A percentile compares a stretch with the other conserved stretches of the same genome.
These are phyloP conservation scores for Caenorhabditis doughertyi DNA, from an alignment of 2,888 invertebrate genomes.

Conservation along the genomic window DNA sequence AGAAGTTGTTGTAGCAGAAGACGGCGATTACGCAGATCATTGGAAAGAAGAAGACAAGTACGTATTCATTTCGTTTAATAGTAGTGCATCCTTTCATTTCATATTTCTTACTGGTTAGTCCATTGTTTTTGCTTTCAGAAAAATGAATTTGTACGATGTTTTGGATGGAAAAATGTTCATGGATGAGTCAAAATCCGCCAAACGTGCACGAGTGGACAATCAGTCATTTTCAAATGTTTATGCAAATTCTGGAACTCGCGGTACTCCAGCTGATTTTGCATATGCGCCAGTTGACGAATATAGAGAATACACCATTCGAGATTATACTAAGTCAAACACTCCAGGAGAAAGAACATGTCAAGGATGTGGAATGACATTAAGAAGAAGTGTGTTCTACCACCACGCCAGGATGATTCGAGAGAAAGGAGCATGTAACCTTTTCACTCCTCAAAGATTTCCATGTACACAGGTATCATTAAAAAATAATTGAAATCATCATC, in stretches of 20 bases:
- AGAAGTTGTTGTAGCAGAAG: constrained; percentile 45
- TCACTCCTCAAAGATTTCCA: constrained; percentile 74
- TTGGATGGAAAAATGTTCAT: constrained; percentile 38
- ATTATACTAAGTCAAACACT: neutral
- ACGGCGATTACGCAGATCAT: constrained; percentile 25
- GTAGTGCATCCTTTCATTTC: too few relatives aligned
- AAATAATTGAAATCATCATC: neutral
- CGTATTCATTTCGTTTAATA: too few relatives aligned
- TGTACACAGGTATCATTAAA: constrained; percentile 53
- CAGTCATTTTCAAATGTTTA: constrained; percentile 18
- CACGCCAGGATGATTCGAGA: constrained; percentile 71
- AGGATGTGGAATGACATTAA: constrained; percentile 66
- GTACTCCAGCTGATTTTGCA: neutral
- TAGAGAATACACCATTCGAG: constrained; percentile 11
- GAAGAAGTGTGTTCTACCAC: constrained; percentile 69
- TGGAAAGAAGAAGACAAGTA: constrained; percentile 36
- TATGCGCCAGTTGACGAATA: constrained; percentile 19
- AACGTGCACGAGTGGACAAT: constrained; percentile 24
- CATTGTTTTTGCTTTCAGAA: constrained; percentile 11
- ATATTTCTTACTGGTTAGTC: too few relatives aligned
- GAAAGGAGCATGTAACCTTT: constrained; percentile 72
- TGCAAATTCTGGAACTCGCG: neutral
- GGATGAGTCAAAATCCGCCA: constrained; percentile 12
- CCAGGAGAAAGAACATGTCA: constrained; percentile 56
- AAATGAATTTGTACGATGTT: constrained; percentile 41